Evolutionary conservation across 92 coral and sea anemone genomes (phyloP), one percentile per base, ranked within the genome.

Genomic region (Umimayanthus chanpuru): DNA sequence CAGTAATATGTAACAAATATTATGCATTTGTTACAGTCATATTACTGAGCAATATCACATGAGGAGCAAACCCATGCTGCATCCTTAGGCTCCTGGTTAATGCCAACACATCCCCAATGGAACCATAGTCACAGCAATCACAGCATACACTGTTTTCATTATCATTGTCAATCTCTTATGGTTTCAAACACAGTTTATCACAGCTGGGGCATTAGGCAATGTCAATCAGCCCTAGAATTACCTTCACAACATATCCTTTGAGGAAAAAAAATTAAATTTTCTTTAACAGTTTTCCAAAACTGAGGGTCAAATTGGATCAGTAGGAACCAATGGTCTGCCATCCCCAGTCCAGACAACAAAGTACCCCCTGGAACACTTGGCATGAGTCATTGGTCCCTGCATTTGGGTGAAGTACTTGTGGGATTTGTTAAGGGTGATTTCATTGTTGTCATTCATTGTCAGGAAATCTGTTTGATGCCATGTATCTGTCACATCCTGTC

Each of bases 301-400:
- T 77, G 82, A 12, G 76, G 29, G 30, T 91, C 89, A 91, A 91
- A 88, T 47, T 50, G 39, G 58, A 88, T 88, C 15, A 68, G 77
- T 78, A 88, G n/a, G 89, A 49, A 83, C 58, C 36, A 67, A 64
- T 49, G 90, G 85, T 15, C 85, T 85, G 36, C 86, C 85, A 58
- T 83, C 71, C 29, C 61, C 25, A 70, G 89, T 55, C 93, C 89
- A 91, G 72, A 80, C 89, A 44, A 92, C 94, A 89, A 92, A 92
- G 79, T 32, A 81, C 47, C 73, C 30, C 80, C 56, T 89, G 55
- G 86, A 55, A 14, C 65, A 71, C 50, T 88, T 91, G 44, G 90
- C 70, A 26, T 86, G 18, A 15, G 89, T 91, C 94, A 92, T 92
- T 56, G 86, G 85, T 12, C 94, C 94, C 80, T 78, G 86, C 47